phyloP scores from a whole-genome alignment of 2,888 invertebrate genomes.

The Axea sp. region DNA sequence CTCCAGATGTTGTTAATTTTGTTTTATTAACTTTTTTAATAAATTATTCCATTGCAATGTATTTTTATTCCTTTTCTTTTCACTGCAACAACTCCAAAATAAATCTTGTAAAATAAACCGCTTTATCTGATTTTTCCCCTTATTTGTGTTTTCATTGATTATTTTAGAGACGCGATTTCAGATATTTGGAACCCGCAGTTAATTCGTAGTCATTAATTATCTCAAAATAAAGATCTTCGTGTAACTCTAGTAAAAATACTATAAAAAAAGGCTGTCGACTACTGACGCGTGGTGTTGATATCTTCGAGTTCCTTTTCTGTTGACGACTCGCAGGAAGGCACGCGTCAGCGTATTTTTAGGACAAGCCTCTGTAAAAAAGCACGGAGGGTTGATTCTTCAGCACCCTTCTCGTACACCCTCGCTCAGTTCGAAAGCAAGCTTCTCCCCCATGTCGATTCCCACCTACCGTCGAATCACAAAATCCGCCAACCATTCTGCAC shows the following conservation, averaged over 20 bases:
- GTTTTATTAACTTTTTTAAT: too few relatives aligned
- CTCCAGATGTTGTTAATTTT: too few relatives aligned
- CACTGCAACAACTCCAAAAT: too few relatives aligned
- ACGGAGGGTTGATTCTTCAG: slow-evolving; percentile 63
- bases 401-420: slow-evolving; percentile 66
- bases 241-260: slow-evolving; percentile 41
- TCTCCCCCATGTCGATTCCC: slow-evolving; percentile 63
- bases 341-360: slow-evolving; percentile 64
- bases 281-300: slow-evolving; percentile 39
- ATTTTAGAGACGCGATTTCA: slow-evolving; percentile 2
- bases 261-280: slow-evolving; percentile 38
- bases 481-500: slow-evolving; percentile 65
- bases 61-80: too few relatives aligned
- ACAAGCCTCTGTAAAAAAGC: slow-evolving; percentile 61
- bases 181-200: neutral
- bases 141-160: neutral
- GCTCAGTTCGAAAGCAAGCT: slow-evolving; percentile 34
- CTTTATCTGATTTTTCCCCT: too few relatives aligned
- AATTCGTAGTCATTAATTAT: slow-evolving; percentile 19
- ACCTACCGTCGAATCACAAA: slow-evolving; percentile 72
- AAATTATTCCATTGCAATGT: too few relatives aligned
- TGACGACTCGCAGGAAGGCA: slow-evolving; percentile 43
- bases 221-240: slow-evolving; percentile 28
- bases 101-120: too few relatives aligned
- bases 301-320: slow-evolving; percentile 5